Evolutionary conservation across 2,113 vertebrate species (phyloP).

Genomic region (Leptocoma aspasia): DNA sequence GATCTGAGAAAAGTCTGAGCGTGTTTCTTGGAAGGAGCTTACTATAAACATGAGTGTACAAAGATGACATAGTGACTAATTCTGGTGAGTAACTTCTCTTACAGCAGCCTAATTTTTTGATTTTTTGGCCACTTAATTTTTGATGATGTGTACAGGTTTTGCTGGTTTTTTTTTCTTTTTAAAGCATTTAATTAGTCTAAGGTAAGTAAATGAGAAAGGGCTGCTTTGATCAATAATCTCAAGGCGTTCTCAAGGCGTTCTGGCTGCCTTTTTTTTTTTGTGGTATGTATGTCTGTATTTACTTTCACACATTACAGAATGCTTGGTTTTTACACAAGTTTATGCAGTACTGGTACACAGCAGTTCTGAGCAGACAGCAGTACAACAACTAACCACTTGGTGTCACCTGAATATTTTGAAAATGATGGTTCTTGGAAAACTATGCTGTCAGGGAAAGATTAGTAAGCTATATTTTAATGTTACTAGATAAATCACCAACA

Average conservation of each 20-base stretch:
- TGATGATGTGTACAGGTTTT: neutral
- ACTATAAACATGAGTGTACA: neutral
- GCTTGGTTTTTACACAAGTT: neutral
- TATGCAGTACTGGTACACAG: neutral
- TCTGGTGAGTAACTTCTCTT: neutral
- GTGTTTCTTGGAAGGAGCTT: neutral
- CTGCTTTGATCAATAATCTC: neutral
- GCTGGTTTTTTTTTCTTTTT: neutral
- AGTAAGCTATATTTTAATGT: neutral
- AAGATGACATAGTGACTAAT: neutral
- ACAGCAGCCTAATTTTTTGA: neutral
- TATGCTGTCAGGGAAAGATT: neutral
- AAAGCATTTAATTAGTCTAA: neutral
- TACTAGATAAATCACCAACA: neutral
- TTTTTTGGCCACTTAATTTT: neutral
- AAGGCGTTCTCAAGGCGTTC: neutral
- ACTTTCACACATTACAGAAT: neutral
- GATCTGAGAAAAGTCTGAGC: neutral
- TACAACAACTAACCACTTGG: constrained; percentile 42
- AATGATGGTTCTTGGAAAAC: neutral
- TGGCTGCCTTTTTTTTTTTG: neutral
- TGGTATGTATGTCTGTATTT: neutral
- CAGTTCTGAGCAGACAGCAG: neutral
- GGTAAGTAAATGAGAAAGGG: neutral
- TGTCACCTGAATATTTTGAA: constrained; percentile 39